These are phyloP conservation scores for Theocolax elegans DNA, from an alignment of 1,140 invertebrate species.

Conservation along the genomic window DNA sequence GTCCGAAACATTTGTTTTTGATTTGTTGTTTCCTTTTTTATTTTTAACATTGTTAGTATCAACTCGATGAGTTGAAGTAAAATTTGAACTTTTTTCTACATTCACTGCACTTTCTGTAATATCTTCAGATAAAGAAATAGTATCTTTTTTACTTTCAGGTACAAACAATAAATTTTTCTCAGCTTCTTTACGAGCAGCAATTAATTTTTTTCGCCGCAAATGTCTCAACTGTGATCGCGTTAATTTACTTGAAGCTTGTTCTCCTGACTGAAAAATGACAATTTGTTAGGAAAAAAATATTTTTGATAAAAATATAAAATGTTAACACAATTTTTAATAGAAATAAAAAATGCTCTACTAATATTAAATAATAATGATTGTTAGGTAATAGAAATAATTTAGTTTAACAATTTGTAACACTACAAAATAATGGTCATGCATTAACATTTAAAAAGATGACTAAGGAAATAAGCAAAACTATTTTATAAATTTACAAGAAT, in stretches of 20 bases:
- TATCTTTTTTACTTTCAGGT: constrained; percentile 27
- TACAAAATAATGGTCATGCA: too few relatives aligned
- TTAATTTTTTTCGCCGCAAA: constrained; percentile 56
- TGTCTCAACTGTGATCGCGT: constrained; percentile 56
- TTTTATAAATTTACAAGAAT: too few relatives aligned
- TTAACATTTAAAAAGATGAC: too few relatives aligned
- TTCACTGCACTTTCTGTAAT: background rate
- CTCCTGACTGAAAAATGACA: too few relatives aligned
- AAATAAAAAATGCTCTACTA: too few relatives aligned
- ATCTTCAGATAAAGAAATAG: constrained; percentile 25
- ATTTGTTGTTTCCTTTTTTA: background rate
- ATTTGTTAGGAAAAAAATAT: too few relatives aligned
- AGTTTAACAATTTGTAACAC: too few relatives aligned
- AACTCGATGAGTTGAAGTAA: background rate
- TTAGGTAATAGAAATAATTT: too few relatives aligned
- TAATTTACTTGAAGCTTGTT: constrained; percentile 46
- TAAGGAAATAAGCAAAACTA: too few relatives aligned
- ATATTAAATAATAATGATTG: too few relatives aligned
- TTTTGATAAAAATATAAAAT: too few relatives aligned
- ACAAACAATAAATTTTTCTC: constrained; percentile 45
- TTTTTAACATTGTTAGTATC: background rate
- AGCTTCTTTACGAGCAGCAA: constrained; percentile 51
- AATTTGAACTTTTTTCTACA: constrained; percentile 4
- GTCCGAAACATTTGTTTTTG: background rate
- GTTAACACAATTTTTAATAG: too few relatives aligned